Evolutionary conservation across 2,888 invertebrate genomes (phyloP).

Genomic region (Cryptosula pallasiana): DNA sequence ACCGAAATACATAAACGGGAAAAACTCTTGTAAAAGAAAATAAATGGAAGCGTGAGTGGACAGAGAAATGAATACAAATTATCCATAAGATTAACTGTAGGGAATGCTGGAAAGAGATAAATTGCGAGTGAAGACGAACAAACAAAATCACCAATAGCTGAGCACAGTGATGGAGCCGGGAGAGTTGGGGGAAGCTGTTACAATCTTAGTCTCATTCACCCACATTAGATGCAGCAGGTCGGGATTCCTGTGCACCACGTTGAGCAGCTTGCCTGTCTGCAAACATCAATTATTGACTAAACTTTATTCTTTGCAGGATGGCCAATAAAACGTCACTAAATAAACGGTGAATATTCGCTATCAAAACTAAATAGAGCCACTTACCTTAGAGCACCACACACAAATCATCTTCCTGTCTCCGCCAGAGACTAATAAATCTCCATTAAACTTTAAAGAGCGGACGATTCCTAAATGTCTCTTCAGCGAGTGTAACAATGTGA

Average conservation of each 20-base stretch:
- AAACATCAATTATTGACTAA: no score
- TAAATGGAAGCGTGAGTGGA: no score
- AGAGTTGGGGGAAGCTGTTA: constrained; percentile 46
- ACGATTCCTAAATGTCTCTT: constrained; percentile 46
- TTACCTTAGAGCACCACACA: constrained; percentile 46
- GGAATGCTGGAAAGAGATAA: no score
- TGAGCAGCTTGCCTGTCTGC: constrained; percentile 38
- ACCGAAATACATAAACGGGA: no score
- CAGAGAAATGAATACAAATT: no score
- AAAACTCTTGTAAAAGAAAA: no score
- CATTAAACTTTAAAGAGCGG: constrained; percentile 40
- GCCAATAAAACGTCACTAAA: no score
- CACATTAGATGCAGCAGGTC: constrained; percentile 44
- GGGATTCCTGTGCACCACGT: constrained; percentile 43
- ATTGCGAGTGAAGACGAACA: no score
- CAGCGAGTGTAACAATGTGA: background rate
- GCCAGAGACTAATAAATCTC: constrained; percentile 42
- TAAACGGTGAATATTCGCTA: no score
- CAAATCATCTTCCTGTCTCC: constrained; percentile 48
- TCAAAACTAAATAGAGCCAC: no score
- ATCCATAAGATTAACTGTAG: no score
- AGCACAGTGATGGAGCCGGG: constrained; percentile 43
- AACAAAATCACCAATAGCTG: constrained; percentile 45
- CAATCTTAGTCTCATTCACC: constrained; percentile 42
- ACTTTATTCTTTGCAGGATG: no score